A percentile compares a stretch with the other conserved stretches of the same genome.
Conservation (phyloP, 2,888 invertebrate genomes). For the Lasius platythorax region DNA sequence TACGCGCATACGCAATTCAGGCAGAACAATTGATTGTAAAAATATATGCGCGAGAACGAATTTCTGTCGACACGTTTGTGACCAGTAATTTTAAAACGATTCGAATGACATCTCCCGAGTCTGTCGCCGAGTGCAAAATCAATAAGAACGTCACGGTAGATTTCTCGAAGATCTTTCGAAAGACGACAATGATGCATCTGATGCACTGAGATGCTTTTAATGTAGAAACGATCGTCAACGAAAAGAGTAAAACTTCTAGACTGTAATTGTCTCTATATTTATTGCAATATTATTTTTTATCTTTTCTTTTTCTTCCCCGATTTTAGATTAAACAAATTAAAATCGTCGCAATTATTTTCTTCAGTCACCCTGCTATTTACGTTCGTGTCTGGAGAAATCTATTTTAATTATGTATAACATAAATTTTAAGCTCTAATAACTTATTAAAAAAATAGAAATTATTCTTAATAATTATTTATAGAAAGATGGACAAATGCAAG, state of each 20-base stretch:
- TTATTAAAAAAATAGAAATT: too few relatives aligned
- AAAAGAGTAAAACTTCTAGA: background rate
- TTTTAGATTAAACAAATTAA: background rate
- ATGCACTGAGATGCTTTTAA: conserved; percentile 1
- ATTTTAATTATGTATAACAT: background rate
- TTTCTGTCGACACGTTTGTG: background rate
- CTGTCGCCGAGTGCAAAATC: conserved; percentile 32
- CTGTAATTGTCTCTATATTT: background rate
- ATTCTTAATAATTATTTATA: too few relatives aligned
- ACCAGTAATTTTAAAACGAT: conserved; percentile 18
- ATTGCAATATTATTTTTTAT: background rate
- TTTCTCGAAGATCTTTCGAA: conserved; percentile 35
- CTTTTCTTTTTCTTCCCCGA: background rate
- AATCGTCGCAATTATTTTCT: background rate
- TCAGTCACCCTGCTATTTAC: background rate
- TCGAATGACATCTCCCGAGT: background rate
- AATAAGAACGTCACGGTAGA: conserved; percentile 48
- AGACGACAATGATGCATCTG: conserved; percentile 59
- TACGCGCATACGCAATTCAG: too few relatives aligned
- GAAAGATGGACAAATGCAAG: too few relatives aligned
- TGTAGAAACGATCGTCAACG: background rate
- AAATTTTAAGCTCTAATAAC: background rate
- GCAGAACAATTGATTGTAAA: background rate
- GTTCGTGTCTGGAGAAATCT: background rate
- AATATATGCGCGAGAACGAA: background rate